Conservation (phyloP, 2,888 invertebrate genomes). For the Megastigmus dorsalis region DNA sequence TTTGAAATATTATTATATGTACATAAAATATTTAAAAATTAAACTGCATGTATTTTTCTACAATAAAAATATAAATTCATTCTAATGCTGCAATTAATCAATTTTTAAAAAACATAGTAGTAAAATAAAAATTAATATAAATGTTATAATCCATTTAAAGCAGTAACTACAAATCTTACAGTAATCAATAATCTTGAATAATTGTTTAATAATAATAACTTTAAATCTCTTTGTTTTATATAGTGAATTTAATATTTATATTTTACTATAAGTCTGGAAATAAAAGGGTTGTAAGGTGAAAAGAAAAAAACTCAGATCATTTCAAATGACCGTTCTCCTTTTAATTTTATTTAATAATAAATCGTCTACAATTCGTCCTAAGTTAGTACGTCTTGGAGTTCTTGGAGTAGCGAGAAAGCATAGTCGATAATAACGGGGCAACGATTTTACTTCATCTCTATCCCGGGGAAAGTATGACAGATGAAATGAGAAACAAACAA, state of each 20-base stretch:
- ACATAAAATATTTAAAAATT: too few species aligned
- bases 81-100: too few species aligned
- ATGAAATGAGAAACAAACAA: conserved; percentile 45
- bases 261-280: too few species aligned
- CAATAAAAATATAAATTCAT: background rate
- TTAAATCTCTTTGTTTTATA: too few species aligned
- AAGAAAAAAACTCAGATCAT: conserved; percentile 55
- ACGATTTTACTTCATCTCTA: conserved; percentile 52
- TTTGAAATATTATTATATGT: too few species aligned
- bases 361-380: conserved; percentile 74
- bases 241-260: too few species aligned
- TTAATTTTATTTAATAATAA: conserved; percentile 73
- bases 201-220: background rate
- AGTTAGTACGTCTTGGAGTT: conserved; percentile 72
- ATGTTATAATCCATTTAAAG: background rate
- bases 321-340: conserved; percentile 72
- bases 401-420: conserved; percentile 67
- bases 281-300: conserved; percentile 5
- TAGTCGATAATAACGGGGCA: conserved; percentile 57
- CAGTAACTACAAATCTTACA: too few species aligned
- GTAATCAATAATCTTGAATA: too few species aligned
- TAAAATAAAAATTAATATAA: too few species aligned
- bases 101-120: too few species aligned
- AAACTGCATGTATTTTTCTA: background rate
- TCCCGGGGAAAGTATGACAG: conserved; percentile 55